Evolutionary conservation across 2,888 invertebrate genomes (phyloP).

Genomic region (Anodontia alba): DNA sequence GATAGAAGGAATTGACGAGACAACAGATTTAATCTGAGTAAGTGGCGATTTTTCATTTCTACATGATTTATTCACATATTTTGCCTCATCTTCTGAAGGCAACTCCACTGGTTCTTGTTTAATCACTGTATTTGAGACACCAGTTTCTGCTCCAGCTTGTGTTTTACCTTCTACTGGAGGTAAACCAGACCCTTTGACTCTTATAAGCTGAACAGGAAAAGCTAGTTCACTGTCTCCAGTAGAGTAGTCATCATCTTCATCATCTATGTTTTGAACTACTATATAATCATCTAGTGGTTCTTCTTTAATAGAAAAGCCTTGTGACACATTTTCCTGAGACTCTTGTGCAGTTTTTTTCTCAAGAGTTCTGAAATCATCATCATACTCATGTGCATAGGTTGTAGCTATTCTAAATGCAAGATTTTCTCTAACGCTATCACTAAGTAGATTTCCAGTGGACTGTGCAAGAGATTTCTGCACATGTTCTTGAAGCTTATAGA

Average conservation of each 20-base stretch:
- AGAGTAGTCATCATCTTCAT: not conserved
- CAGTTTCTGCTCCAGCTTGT: not conserved
- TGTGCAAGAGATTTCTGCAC: not conserved
- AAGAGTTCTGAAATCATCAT: not conserved
- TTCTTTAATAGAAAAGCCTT: not conserved
- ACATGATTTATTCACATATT: too few relatives aligned
- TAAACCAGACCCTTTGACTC: not conserved
- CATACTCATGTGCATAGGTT: not conserved
- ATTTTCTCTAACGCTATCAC: not conserved
- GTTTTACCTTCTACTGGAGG: not conserved
- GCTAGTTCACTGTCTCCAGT: too few relatives aligned
- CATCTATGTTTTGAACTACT: slow-evolving; percentile 1
- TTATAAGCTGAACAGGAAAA: not conserved
- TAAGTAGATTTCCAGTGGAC: not conserved
- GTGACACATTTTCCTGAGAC: not conserved
- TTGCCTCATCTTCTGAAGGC: not conserved
- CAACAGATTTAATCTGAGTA: not conserved
- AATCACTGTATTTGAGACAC: not conserved
- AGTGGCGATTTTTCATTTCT: not conserved
- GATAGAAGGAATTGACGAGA: not conserved
- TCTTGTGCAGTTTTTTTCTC: not conserved
- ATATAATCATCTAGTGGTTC: not conserved
- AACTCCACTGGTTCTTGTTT: not conserved
- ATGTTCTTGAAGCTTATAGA: not conserved
- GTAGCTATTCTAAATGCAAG: slow-evolving; percentile 15